Evolutionary conservation across 1,140 invertebrate genomes (phyloP), one percentile per base, ranked within the genome.

Genomic region (Aradophagus sp.): DNA sequence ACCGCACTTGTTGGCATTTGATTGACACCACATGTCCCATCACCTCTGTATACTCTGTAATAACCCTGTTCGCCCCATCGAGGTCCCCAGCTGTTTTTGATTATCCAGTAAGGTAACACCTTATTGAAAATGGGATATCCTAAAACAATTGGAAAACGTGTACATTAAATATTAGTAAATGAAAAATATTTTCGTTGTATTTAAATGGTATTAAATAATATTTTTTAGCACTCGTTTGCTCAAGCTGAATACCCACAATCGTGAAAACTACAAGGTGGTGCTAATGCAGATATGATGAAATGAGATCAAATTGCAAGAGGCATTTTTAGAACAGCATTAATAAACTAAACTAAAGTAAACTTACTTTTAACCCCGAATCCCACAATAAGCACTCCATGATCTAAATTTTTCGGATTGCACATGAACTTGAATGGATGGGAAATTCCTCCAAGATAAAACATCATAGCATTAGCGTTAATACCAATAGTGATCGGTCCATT

Each of bases 381-480:
- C 14, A 98, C 96, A 79, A 98, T 95, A 0, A 98, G 85, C 17
- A 99, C 96, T 5, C 97, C 95, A 80, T 97, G 95, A 85, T 97
- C 94, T 11, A 97, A 82, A 82, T 90, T 89, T 0, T 88, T 86
- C 0, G 93, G 92, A 78, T 87, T 90, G 80, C 97, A 99, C 7
- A 99, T 86, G 67, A 95, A 90, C 74, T 93, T 93, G 87, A 90
- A 94, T 0, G 97, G 97, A 89, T 99, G 97, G 0, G 96, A 97
- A 6, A 99, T 91, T n/a, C 97, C 97, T 17, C 97, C 96, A 68
- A 96, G 88, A 81, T 99, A 99, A 85, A 99, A 98, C 88, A 97
- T 95, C 94, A 99, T 98, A 1, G 95, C 95, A 87, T 97, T 97
- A 0, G 98, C 97, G 85, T 99, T 99, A 44, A 99, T 94, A 12